Conservation (phyloP, 2,797 vertebrate species). For the Alcedo atthis region DNA sequence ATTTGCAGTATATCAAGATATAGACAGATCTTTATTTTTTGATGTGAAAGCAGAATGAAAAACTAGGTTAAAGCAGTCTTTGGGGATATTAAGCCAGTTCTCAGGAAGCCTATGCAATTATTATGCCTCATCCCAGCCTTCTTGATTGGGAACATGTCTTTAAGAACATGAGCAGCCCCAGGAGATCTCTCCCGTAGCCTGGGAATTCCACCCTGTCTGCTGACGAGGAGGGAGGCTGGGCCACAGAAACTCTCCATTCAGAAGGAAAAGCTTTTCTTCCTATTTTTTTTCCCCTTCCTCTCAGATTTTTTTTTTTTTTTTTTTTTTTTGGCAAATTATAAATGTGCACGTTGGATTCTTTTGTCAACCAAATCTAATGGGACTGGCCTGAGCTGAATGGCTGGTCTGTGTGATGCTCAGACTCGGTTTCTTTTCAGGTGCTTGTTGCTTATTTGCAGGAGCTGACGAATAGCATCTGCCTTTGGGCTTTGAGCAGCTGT, state of each 20-base stretch:
- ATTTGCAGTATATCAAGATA: slow-evolving; percentile 50
- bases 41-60: slow-evolving; percentile 55
- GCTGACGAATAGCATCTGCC: slow-evolving; percentile 69
- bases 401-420: slow-evolving; percentile 65
- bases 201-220: slow-evolving; percentile 63
- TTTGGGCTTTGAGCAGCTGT: slow-evolving; percentile 59
- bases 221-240: slow-evolving; percentile 51
- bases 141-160: slow-evolving; percentile 69
- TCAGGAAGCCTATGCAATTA: slow-evolving; percentile 66
- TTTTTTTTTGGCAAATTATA: not conserved
- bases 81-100: slow-evolving; percentile 54
- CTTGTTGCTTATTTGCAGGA: slow-evolving; percentile 30
- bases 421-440: slow-evolving; percentile 66
- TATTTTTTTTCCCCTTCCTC: not conserved
- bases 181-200: slow-evolving; percentile 43
- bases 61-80: slow-evolving; percentile 63
- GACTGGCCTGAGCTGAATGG: slow-evolving; percentile 70
- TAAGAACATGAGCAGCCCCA: slow-evolving; percentile 64
- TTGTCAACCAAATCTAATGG: slow-evolving; percentile 72
- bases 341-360: slow-evolving; percentile 49
- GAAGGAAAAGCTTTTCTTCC: slow-evolving; percentile 34
- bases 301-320: not conserved
- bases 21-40: slow-evolving; percentile 57
- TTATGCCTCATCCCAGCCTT: slow-evolving; percentile 55
- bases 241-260: slow-evolving; percentile 53